Conservation (phyloP, 1,140 invertebrate species). For the Drosophila jambulina region DNA sequence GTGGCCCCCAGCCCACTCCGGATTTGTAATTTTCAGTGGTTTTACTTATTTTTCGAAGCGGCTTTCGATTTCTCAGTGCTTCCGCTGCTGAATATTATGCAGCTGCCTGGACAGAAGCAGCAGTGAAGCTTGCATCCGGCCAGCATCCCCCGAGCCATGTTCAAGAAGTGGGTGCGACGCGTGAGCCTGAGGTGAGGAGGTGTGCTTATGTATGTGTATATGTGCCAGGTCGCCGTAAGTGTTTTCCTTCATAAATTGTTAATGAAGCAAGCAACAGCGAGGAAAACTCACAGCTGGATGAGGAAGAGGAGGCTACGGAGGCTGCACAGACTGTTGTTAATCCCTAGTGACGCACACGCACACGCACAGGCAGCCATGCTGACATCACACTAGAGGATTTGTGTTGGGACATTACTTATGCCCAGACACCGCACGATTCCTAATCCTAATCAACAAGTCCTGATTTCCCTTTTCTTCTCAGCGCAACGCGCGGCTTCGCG, state of each 20-base stretch:
- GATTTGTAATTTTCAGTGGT: conserved; percentile 15
- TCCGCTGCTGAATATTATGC: conserved; percentile 9
- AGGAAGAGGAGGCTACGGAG: background rate
- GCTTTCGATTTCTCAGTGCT: conserved; percentile 25
- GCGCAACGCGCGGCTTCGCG: conserved; percentile 75
- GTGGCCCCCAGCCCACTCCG: conserved; percentile 5
- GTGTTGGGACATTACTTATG: conserved; percentile 39
- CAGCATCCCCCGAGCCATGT: conserved; percentile 58
- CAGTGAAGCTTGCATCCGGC: conserved; percentile 18
- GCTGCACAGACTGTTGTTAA: conserved; percentile 3
- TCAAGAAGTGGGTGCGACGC: conserved; percentile 84
- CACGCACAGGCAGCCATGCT: conserved; percentile 20
- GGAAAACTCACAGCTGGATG: background rate
- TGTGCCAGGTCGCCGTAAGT: conserved; percentile 33
- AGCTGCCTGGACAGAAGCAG: background rate
- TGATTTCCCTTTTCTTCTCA: conserved; percentile 28
- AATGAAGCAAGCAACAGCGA: conserved; percentile 43
- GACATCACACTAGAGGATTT: conserved; percentile 56
- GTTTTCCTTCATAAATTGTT: conserved; percentile 54
- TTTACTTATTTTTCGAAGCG: conserved; percentile 12
- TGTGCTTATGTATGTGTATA: conserved; percentile 3
- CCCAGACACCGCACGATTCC: conserved; percentile 14
- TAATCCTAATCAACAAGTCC: conserved; percentile 62
- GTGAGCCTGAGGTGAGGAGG: conserved; percentile 79
- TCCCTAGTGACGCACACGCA: conserved; percentile 23